These are phyloP conservation scores for Monopis laevigella DNA, from an alignment of 2,888 invertebrate species.

Conservation along the genomic window DNA sequence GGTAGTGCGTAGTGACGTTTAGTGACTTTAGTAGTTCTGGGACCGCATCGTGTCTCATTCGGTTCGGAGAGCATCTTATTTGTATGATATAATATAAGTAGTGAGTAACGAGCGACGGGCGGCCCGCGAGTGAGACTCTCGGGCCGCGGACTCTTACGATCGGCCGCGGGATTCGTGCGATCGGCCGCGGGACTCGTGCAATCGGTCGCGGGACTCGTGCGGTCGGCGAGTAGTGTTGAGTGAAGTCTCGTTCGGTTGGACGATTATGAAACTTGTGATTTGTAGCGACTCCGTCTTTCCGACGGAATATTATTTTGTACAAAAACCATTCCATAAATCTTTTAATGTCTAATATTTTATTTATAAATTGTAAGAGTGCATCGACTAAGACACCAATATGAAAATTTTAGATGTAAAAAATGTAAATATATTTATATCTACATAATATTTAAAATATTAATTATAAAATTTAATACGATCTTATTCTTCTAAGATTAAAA, in stretches of 20 bases:
- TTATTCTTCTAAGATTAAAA: constrained; percentile 57
- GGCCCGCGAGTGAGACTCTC: constrained; percentile 60
- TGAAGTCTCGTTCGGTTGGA: constrained; percentile 11
- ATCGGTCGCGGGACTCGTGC: not conserved
- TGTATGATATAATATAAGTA: constrained; percentile 63
- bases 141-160: constrained; percentile 29
- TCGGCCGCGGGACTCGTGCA: not conserved
- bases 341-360: constrained; percentile 56
- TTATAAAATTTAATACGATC: constrained; percentile 65
- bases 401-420: constrained; percentile 48
- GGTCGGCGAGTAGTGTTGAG: constrained; percentile 19
- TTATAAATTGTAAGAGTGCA: constrained; percentile 56
- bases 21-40: constrained; percentile 46
- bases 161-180: too few species aligned
- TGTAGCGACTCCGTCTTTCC: constrained; percentile 46
- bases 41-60: constrained; percentile 14
- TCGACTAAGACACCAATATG: constrained; percentile 66
- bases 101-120: constrained; percentile 52
- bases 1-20: constrained; percentile 57
- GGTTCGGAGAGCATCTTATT: constrained; percentile 53
- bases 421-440: constrained; percentile 65
- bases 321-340: constrained; percentile 64
- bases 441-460: constrained; percentile 59
- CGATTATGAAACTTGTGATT: constrained; percentile 46
- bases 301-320: constrained; percentile 60